Evolutionary conservation across 2,113 vertebrate species (phyloP), one percentile per base, ranked within the genome.

Genomic region (Callaeas wilsoni): DNA sequence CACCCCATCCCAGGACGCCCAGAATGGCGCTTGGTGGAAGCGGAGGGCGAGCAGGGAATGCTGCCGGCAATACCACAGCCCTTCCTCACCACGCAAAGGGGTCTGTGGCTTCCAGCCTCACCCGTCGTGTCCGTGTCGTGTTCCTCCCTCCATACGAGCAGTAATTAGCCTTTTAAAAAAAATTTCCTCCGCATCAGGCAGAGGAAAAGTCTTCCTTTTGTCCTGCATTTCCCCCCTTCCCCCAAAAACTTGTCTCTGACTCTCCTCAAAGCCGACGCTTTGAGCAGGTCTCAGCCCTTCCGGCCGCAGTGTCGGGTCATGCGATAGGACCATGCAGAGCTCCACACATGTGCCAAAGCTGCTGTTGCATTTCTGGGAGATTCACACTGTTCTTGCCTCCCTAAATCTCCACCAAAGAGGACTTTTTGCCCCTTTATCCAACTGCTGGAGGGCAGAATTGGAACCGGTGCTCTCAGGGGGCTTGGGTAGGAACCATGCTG

Each of bases 261-360:
- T 10, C 7, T 44, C 69, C 41, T 39, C 37, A 23, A 44, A 56
- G 33, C 7, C 1, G 7, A 20, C 3, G 62, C 62, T 83, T 37
- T 47, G 57, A 57, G 60, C 22, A 4, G 33, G 33, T 33, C 63
- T 57, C 69, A 75, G 47, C 35, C n/a, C 23, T 37, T 46, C 80
- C 6, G 30, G 33, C 37, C 2, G 3, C 33, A 47, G 71, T 6
- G 2, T 30, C 60, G 32, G 57, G 70, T 50, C 64, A 23, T 0
- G 47, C 60, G 20, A 9, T 10, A 46, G 63, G 49, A 57, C 37
- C 22, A 15, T 11, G 22, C 21, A 0, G 30, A 94, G 46, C 39
- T 18, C 56, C 52, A 13, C 2, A 1, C 4, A 0, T 9, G 35
- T 14, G 56, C 41, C 7, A 0, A 50, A 70, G 73, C 44, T 57